Evolutionary conservation across 2,888 invertebrate genomes (phyloP).

Genomic region (Lycia hirtaria): DNA sequence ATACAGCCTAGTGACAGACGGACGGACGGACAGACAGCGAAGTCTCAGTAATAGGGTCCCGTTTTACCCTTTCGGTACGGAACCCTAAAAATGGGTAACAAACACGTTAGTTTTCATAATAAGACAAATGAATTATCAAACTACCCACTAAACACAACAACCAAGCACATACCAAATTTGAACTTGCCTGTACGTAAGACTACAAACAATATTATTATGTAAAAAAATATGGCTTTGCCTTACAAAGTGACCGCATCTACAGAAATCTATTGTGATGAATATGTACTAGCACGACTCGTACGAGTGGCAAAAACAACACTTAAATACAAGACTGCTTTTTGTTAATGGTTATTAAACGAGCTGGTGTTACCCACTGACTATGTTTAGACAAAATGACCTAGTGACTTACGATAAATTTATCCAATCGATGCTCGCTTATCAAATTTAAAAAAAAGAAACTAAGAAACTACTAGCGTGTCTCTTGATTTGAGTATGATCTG

Average conservation of each 20-base stretch:
- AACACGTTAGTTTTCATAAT: background rate
- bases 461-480: too few relatives aligned
- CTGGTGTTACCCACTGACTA: conserved; percentile 12
- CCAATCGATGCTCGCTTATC: background rate
- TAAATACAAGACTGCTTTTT: conserved; percentile 23
- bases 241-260: conserved; percentile 34
- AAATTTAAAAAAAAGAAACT: too few relatives aligned
- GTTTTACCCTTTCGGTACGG: too few relatives aligned
- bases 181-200: conserved; percentile 13
- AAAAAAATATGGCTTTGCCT: conserved; percentile 25
- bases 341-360: conserved; percentile 5
- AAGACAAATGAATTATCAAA: background rate
- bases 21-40: too few relatives aligned
- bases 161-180: background rate
- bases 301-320: conserved; percentile 22
- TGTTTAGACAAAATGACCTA: conserved; percentile 1
- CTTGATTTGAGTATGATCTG: too few relatives aligned
- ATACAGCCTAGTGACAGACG: too few relatives aligned
- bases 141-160: background rate
- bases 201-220: conserved; percentile 13
- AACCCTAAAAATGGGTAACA: too few relatives aligned
- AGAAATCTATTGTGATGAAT: conserved; percentile 30
- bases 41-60: too few relatives aligned
- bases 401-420: background rate
- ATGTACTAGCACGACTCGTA: conserved; percentile 11